phyloP scores from a whole-genome alignment of 1,140 invertebrate species.

The Belonocnema kinseyi region DNA sequence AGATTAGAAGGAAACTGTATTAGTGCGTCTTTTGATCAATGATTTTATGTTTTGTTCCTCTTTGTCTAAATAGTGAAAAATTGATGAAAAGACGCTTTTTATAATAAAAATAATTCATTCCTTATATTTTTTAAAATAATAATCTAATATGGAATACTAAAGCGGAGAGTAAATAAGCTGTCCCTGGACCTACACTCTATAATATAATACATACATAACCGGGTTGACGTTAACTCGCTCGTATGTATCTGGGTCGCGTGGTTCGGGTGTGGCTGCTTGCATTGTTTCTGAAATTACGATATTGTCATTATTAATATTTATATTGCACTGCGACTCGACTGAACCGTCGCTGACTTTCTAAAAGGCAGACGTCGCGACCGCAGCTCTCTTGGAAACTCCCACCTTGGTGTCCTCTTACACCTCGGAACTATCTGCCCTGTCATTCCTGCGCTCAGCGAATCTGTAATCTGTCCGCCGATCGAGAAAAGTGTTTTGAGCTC shows the following conservation, averaged over 20 bases:
- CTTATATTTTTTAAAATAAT: background rate
- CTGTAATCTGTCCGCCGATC: conserved; percentile 52
- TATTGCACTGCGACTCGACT: conserved; percentile 51
- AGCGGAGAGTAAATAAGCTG: conserved; percentile 7
- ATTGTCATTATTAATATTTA: conserved; percentile 73
- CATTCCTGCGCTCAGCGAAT: conserved; percentile 44
- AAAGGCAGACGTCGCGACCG: conserved; percentile 48
- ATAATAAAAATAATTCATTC: no score
- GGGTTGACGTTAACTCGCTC: conserved; percentile 50
- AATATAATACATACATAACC: conserved; percentile 11
- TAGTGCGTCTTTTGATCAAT: no score
- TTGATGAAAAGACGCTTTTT: no score
- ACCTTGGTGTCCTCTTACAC: conserved; percentile 54
- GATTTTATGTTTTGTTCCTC: no score
- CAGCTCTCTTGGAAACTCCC: conserved; percentile 55
- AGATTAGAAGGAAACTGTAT: no score
- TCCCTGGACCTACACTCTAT: background rate
- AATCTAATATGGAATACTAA: conserved; percentile 8
- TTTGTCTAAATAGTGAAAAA: no score
- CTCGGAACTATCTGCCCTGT: conserved; percentile 48
- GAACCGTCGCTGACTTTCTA: conserved; percentile 61
- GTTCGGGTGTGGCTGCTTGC: conserved; percentile 63
- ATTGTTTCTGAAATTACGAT: conserved; percentile 66
- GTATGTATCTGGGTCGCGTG: conserved; percentile 50
- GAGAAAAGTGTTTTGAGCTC: conserved; percentile 43